Percentiles rank a stretch among this genome's conserved stretches.
Evolutionary conservation across 2,113 vertebrate genomes (phyloP).

Genomic region (Donacobius atricapilla): DNA sequence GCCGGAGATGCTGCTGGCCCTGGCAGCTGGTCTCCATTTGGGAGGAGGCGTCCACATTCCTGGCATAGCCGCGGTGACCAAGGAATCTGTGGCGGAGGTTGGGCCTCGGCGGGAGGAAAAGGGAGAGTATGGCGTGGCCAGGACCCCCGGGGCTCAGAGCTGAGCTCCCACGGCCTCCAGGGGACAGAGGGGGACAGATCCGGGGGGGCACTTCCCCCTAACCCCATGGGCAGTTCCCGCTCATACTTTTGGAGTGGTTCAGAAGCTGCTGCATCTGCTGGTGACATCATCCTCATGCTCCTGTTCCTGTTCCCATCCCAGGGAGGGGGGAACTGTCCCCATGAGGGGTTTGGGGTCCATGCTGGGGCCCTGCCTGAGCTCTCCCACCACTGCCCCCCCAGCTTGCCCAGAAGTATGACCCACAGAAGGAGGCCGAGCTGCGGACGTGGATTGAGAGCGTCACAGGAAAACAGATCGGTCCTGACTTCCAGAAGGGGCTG

Average conservation of each 20-base stretch:
- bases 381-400: not conserved
- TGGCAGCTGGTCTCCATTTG: slow-evolving; percentile 57
- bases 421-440: slow-evolving; percentile 88
- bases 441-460: slow-evolving; percentile 87
- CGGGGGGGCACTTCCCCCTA: rapidly evolving
- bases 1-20: not conserved
- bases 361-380: not conserved
- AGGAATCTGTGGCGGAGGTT: slow-evolving; percentile 19
- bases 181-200: not conserved
- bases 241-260: not conserved
- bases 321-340: too few species aligned
- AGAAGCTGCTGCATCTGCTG: not conserved
- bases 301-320: rapidly evolving
- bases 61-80: slow-evolving; percentile 54
- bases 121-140: rapidly evolving
- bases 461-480: slow-evolving; percentile 80
- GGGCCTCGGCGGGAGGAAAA: not conserved
- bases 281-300: rapidly evolving
- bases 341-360: rapidly evolving
- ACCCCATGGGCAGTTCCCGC: not conserved
- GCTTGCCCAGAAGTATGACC: slow-evolving; percentile 93
- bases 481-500: slow-evolving; percentile 92
- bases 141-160: not conserved
- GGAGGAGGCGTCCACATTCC: slow-evolving; percentile 52
- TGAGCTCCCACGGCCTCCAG: not conserved